Evolutionary conservation across 1,140 invertebrate genomes (phyloP).

Genomic region (Bombus superbus): DNA sequence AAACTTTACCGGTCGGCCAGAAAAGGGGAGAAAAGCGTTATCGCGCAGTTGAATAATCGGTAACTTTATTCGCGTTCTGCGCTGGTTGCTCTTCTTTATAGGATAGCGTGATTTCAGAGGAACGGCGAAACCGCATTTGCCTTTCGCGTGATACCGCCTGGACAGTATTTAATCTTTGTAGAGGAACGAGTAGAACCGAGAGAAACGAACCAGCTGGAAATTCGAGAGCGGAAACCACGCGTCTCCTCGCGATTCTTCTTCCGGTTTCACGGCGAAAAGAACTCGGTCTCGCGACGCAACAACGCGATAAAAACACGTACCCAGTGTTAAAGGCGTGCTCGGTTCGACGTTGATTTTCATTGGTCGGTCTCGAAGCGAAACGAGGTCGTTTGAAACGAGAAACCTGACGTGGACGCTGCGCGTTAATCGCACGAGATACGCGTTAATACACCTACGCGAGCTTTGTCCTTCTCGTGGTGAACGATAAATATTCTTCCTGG

Average conservation of each 20-base stretch:
- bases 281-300: no score
- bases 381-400: no score
- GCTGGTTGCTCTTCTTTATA: not conserved
- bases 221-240: constrained; percentile 22
- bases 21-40: not conserved
- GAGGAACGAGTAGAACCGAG: constrained; percentile 8
- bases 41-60: not conserved
- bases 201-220: not conserved
- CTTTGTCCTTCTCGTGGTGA: no score
- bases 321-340: no score
- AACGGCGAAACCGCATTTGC: not conserved
- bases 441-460: no score
- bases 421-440: no score
- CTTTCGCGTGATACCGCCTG: constrained; percentile 1
- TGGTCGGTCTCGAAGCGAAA: no score
- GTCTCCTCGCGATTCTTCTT: not conserved
- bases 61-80: constrained; percentile 13
- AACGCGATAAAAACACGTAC: no score
- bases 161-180: constrained; percentile 55
- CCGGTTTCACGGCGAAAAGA: not conserved
- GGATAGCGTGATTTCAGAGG: constrained; percentile 13
- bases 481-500: no score
- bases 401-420: no score
- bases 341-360: no score
- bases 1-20: not conserved